Evolutionary conservation across 1,140 invertebrate species (phyloP), one percentile per base, ranked within the genome.

Genomic region (Bactericera cockerelli): DNA sequence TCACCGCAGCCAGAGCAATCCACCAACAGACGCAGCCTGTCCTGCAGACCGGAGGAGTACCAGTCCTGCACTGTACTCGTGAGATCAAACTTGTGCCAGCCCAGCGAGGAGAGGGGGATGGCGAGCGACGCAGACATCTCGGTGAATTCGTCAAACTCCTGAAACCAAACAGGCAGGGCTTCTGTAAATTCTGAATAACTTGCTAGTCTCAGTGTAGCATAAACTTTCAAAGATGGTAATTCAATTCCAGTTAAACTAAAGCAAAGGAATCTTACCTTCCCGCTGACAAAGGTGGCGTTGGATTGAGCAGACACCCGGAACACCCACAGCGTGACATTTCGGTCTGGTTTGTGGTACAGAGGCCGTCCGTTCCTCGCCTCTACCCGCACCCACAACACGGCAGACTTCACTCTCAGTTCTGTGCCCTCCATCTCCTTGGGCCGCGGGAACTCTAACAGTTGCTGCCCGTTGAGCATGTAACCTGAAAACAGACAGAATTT

Each of bases 1-100:
- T 79, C 79, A n/a, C 81, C 79, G 68, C 88, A 91, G 16, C 87
- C 86, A 59, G 82, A 82, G 71, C 89, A 91, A 72, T 93, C 89
- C 42, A 92, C 80, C 25, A 91, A 75, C 11, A 92, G 72, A 56
- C 82, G 79, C 57, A 92, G 75, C 64, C 81, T 81, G 26, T 79
- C 77, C 64, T 76, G 76, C 56, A 71, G 31, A 64, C 72, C 61
- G 59, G 70, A 68, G 25, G 56, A 74, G 67, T 82, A 82, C 86
- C 86, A 89, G 60, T 76, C 76, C 39, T 79, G 77, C n/a, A 87
- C 83, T 10, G 83, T 82, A 56, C 76, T 74, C 31, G 86, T 87
- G 56, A 93, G 75, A 72, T 93, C 87, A 63, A 94, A 78, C 64
- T 88, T 86, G 67, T 89, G 83, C 92, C 91, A 94, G 19, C 86